Evolutionary conservation across 1,140 invertebrate genomes (phyloP), one percentile per base, ranked within the genome.

Genomic region (Lepidostoma basale): DNA sequence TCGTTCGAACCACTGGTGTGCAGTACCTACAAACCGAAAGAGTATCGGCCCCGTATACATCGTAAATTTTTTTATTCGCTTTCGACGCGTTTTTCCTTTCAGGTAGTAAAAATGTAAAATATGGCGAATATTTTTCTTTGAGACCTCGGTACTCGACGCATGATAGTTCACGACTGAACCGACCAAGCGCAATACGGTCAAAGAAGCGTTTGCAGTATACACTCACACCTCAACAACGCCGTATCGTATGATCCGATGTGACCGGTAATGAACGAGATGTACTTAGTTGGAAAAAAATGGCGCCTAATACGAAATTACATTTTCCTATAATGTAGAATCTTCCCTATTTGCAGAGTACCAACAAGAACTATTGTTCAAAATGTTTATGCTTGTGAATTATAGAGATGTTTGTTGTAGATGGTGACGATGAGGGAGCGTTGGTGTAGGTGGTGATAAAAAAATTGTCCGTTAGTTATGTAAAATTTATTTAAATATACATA

Each of bases 141-240:
- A 67, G 64, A 56, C 58, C 26, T 16, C 1, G 8, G 45, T 67
- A 14, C 40, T 67, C 10, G 45, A 42, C 36, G 39, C 40, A n/a
- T n/a, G 23, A 44, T 44, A 58, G 23, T 39, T 72, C 65, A 28
- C 63, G 70, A 26, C 67, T 40, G 6, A 36, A 59, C 47, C 47
- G 23, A 77, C 74, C 40, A 77, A 73, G 67, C 60, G 30, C 18
- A 59, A 36, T 59, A 39, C 1, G 30, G 30, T 59, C 18, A 26
- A 20, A 20, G 12, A 36, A 59, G 26, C n/a, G 54, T 59, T 59
- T 33, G 26, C 16, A 23, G 18, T 36, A 59, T 59, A n/a, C 16
- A 42, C 16, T 44, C 36, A 26, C 28, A 62, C 20, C 40, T 36
- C 23, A n/a, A 44, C 12, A 62, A 16, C 14, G 18, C 8, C 16